Evolutionary conservation across 2,888 invertebrate species (phyloP).

Genomic region (Tenthredo notha): DNA sequence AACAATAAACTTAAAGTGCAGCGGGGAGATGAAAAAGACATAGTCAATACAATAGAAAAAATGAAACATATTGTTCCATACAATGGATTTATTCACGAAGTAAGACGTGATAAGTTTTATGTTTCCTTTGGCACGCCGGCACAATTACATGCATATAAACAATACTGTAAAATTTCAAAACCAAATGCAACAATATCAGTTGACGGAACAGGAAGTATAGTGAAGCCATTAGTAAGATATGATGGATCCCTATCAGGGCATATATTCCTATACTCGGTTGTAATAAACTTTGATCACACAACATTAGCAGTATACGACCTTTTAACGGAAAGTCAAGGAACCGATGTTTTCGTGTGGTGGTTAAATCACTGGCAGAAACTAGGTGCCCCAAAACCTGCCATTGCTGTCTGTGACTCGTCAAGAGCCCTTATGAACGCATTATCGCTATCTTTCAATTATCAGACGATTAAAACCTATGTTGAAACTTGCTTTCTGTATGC

Average conservation of each 20-base stretch:
- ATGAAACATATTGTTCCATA: constrained; percentile 37
- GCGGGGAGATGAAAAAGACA: constrained; percentile 49
- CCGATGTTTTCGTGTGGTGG: constrained; percentile 35
- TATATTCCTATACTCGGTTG: constrained; percentile 49
- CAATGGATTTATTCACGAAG: constrained; percentile 33
- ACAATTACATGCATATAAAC: constrained; percentile 38
- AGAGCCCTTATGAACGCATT: constrained; percentile 11
- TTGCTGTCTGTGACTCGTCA: constrained; percentile 22
- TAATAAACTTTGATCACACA: constrained; percentile 44
- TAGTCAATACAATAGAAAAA: constrained; percentile 50
- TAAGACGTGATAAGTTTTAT: constrained; percentile 39
- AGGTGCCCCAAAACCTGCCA: constrained; percentile 19
- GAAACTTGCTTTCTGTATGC: constrained; percentile 48
- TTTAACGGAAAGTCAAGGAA: constrained; percentile 46
- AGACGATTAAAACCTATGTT: constrained; percentile 30
- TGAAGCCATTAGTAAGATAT: constrained; percentile 6
- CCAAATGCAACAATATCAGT: constrained; percentile 30
- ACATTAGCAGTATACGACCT: constrained; percentile 37
- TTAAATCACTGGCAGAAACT: constrained; percentile 29
- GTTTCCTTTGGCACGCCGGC: constrained; percentile 34
- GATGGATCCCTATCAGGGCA: constrained; percentile 42
- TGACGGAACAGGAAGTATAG: constrained; percentile 50
- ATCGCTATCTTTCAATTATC: constrained; percentile 35
- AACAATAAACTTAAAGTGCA: constrained; percentile 48
- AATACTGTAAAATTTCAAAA: constrained; percentile 33